These are phyloP conservation scores for Formica aserva DNA, from an alignment of 2,888 invertebrate genomes.

Conservation along the genomic window DNA sequence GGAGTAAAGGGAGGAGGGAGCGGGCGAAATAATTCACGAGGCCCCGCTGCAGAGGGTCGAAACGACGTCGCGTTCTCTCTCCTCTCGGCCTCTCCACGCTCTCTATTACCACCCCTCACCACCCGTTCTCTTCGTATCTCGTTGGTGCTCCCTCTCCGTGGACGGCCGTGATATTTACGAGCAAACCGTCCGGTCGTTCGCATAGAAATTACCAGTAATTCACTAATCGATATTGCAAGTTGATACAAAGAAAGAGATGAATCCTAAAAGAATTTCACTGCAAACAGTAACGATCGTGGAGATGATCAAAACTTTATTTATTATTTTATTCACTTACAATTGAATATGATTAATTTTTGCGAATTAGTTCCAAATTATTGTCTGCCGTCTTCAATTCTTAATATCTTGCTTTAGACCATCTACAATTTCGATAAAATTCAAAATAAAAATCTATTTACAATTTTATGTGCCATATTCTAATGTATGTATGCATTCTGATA, in stretches of 20 bases:
- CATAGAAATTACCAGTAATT: conserved; percentile 73
- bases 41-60: conserved; percentile 59
- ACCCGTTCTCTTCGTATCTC: conserved; percentile 14
- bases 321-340: background rate
- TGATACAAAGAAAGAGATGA: conserved; percentile 28
- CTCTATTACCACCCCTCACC: conserved; percentile 6
- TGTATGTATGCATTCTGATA: background rate
- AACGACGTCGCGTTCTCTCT: conserved; percentile 55
- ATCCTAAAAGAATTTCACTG: background rate
- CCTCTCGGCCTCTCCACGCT: conserved; percentile 30
- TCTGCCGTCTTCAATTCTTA: background rate
- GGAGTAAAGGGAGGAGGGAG: conserved; percentile 40
- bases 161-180: conserved; percentile 63
- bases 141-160: conserved; percentile 47
- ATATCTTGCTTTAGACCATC: background rate
- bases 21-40: conserved; percentile 67
- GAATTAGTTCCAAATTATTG: background rate
- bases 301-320: background rate
- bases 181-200: conserved; percentile 63
- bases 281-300: background rate
- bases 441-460: no score
- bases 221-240: conserved; percentile 73
- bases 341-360: background rate
- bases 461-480: no score
- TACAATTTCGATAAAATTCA: background rate